Evolutionary conservation across 2,888 invertebrate genomes (phyloP), one percentile per base, ranked within the genome.

Genomic region (Patella caerulea): DNA sequence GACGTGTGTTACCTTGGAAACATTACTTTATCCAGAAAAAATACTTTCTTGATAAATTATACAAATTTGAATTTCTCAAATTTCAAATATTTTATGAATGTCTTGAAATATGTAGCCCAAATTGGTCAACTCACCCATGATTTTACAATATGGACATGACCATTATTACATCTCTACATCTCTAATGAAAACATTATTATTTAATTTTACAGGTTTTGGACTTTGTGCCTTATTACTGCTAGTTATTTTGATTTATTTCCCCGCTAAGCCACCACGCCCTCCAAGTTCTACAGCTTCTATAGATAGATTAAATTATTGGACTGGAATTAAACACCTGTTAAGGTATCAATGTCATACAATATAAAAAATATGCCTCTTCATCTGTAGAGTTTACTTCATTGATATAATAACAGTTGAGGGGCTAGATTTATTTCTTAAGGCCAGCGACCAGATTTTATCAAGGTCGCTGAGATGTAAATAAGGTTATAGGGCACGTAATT

Each of bases 231-330:
- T 82, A 1, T 77, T 84, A 34, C 83, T 87, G 59, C 5, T 88
- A 0, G 71, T 84, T n/a, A 77, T 85, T 17, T 9, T 88, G 24
- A 54, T 88, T n/a, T 88, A 88, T 72, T 88, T 89, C 75, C 89
- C 89, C 15, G 80, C 83, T 29, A 81, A 79, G 70, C 89, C 89
- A 1, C 87, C 87, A 9, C 71, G 74, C 15, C 88, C 89, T 29
- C 89, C 89, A 14, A 88, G 88, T 77, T 73, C 80, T 12, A 83
- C 88, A 11, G 89, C 89, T 9, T 82, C 86, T 7, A 72, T 85
- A 11, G 78, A 83, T 24, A 72, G 89, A 69, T 80, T 83, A 45
- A 81, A 87, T 9, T 88, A 85, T 77, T 79, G 81, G 52, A 81
- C 79, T 14, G 88, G 88, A 11, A 65, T 89, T 11, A 69, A 76